Evolutionary conservation across 2,797 vertebrate species (phyloP), one percentile per base, ranked within the genome.

Genomic region (Menidia menidia): DNA sequence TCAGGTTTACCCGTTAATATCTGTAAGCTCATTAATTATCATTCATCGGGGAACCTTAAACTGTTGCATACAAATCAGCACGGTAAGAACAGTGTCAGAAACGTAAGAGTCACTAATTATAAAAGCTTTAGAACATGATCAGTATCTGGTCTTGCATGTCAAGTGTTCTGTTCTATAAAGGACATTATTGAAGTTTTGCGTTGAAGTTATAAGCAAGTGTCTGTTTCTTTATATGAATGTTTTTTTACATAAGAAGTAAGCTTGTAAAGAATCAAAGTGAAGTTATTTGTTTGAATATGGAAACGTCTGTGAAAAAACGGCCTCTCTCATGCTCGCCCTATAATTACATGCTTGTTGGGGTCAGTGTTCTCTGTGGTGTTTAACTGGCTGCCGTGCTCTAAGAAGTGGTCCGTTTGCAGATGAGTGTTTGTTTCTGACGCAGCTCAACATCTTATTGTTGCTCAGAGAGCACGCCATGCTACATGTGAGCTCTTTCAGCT

Each of bases 381-480:
- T 66, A 85, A 85, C 70, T 33, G 56, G 15, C 41, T 43, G 25
- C 56, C 73, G 52, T 78, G 50, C 12, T 65, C 53, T 62, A 50
- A 41, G n/a, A 64, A 45, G 18, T 10, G 33, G 64, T 54, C 54
- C 25, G 19, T 50, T 75, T 65, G 50, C 76, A 84, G 71, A 74
- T 62, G 12, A 30, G 54, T 64, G 70, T 43, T 52, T 87, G 75
- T 64, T 71, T 75, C 47, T 75, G 75, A 63, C 81, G 64, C 62
- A 81, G 78, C 71, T 41, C 39, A 73, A 67, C 25, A 4, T 77
- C 75, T 78, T 42, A 63, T 78, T 50, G 30, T 44, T 68, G 35
- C 14, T 47, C 66, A 61, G 54, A 47, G 62, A 59, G 68, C 45
- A 56, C 51, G 56, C 63, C 64, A 42, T 51, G 56, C 71, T 73